Evolutionary conservation across 2,113 vertebrate species (phyloP).

Genomic region (Raja brachyura): DNA sequence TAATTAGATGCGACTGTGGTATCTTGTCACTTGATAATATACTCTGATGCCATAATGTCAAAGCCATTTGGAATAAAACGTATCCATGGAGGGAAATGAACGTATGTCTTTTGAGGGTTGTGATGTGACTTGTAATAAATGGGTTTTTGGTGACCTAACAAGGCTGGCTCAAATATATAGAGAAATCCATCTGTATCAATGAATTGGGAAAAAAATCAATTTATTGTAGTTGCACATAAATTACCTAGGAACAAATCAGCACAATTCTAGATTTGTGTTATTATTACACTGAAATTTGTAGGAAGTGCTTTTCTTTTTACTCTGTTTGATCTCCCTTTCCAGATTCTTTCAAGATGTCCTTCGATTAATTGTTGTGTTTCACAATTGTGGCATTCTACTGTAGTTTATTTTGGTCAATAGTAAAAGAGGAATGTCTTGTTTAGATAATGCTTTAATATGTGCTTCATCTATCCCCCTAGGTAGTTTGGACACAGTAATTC

Average conservation of each 20-base stretch:
- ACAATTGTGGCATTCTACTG: not conserved
- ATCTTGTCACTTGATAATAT: not conserved
- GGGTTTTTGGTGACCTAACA: too few relatives aligned
- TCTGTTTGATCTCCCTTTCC: not conserved
- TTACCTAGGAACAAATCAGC: not conserved
- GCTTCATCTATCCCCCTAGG: not conserved
- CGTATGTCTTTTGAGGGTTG: too few relatives aligned
- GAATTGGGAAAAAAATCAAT: not conserved
- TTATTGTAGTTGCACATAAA: not conserved
- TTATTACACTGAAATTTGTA: not conserved
- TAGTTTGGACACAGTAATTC: not conserved
- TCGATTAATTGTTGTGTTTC: not conserved
- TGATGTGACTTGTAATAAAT: too few relatives aligned
- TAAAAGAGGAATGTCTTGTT: not conserved
- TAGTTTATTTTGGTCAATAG: not conserved
- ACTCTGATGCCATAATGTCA: not conserved
- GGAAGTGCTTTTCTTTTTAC: not conserved
- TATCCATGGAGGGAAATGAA: too few relatives aligned
- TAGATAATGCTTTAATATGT: not conserved
- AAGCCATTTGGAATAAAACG: too few relatives aligned
- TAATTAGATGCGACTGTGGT: not conserved
- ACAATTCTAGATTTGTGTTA: not conserved
- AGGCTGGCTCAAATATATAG: too few relatives aligned
- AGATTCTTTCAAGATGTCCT: not conserved
- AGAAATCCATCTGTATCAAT: not conserved